phyloP scores from a whole-genome alignment of 1,140 invertebrate species.

The Cyrtorhinus lividipennis region DNA sequence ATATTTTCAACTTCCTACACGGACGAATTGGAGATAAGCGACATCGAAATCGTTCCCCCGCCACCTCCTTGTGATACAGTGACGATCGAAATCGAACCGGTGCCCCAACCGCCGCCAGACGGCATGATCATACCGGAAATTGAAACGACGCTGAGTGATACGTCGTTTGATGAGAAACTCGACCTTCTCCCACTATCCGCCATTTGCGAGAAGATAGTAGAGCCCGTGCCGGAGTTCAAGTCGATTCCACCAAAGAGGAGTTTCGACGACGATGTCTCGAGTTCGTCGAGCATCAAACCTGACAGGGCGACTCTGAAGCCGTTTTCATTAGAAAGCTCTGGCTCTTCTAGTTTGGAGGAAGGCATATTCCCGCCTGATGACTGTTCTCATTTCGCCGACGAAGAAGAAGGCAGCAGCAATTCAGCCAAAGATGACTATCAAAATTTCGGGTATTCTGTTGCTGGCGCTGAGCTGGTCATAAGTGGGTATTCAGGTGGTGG shows the following conservation, averaged over 20 bases:
- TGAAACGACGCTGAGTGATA: not conserved
- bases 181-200: conserved; percentile 15
- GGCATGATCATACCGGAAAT: not conserved
- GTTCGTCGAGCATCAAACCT: conserved; percentile 24
- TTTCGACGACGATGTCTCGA: conserved; percentile 27
- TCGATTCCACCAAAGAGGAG: conserved; percentile 26
- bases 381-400: conserved; percentile 33
- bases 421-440: conserved; percentile 57
- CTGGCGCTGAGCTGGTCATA: conserved; percentile 46
- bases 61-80: not conserved
- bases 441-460: conserved; percentile 52
- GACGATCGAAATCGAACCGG: not conserved
- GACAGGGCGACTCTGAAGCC: conserved; percentile 52
- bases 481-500: conserved; percentile 38
- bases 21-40: not conserved
- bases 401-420: conserved; percentile 36
- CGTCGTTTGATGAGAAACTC: not conserved
- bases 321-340: conserved; percentile 63
- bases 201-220: conserved; percentile 17
- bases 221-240: conserved; percentile 14
- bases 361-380: conserved; percentile 61
- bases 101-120: not conserved
- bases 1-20: no score
- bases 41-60: not conserved
- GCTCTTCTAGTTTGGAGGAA: conserved; percentile 66